These are phyloP conservation scores for Ornithorhynchus anatinus DNA, from an alignment of 2,113 vertebrate genomes.

Conservation along the genomic window DNA sequence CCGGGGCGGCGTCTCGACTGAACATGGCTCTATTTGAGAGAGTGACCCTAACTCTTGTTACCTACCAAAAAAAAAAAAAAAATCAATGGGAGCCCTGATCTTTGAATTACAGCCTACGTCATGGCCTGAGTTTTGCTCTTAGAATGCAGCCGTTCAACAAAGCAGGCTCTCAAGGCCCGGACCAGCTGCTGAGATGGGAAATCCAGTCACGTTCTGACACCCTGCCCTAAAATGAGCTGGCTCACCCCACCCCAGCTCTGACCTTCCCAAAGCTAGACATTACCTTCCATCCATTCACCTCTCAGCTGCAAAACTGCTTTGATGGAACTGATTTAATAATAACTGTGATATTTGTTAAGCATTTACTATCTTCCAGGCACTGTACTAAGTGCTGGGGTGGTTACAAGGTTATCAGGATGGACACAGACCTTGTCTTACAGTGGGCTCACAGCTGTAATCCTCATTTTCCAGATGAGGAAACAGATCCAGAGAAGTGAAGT, in stretches of 20 bases:
- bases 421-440: too few relatives aligned
- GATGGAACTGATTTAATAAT: conserved; percentile 50
- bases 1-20: neutral
- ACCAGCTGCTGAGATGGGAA: conserved; percentile 4
- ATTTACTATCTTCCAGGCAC: too few relatives aligned
- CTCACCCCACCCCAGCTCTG: neutral
- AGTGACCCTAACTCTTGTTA: neutral
- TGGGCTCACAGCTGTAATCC: too few relatives aligned
- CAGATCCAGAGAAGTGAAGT: too few relatives aligned
- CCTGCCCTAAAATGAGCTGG: neutral
- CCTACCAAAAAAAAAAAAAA: too few relatives aligned
- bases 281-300: conserved; percentile 34
- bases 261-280: conserved; percentile 14
- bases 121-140: neutral
- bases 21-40: neutral
- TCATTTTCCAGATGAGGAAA: too few relatives aligned
- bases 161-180: neutral
- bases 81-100: neutral
- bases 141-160: conserved; percentile 1
- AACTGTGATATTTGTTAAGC: too few relatives aligned
- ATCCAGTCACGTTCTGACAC: conserved; percentile 8
- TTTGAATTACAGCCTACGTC: conserved; percentile 3
- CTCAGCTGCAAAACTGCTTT: conserved; percentile 45
- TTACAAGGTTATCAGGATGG: too few relatives aligned
- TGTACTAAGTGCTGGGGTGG: too few relatives aligned